Base-by-base conservation (phyloP, 2,888 invertebrate species). In the Hirtodrosophila trivittata region DNA sequence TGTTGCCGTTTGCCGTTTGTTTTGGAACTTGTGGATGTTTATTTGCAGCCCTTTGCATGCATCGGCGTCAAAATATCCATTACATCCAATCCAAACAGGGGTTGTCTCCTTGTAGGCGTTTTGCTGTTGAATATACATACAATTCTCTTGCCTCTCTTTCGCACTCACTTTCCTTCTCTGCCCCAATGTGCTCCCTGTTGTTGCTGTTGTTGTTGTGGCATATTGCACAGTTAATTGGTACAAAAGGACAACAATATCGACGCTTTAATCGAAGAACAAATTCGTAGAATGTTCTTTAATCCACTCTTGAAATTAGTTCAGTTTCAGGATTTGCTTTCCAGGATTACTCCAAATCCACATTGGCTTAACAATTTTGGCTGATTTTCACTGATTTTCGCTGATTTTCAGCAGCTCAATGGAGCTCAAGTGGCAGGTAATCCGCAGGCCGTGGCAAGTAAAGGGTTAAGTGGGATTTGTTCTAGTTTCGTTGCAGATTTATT, bases 61-160 rank as follows among this genome's bases (percentile, higher is more conserved):
- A 75, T 84, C 84, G 76, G 81, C 89, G 89, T 89, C 89, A 89
- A 89, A 89, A 89, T 89, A 89, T 88, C 87, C 82, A 88, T 88
- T 89, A 89, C 85, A 81, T 70, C 81, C 85, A 84, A 88, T 88
- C 88, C 84, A 89, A 88, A 89, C 83, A 89, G 88, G 88, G 87
- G 72, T 65, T 64, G 67, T 57, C 64, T 33, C 33, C 56, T 47
- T 46, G 69, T 69, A 66, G 73, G 74, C 74, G 66, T 66, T 68
- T 66, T 46, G 56, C 57, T 68, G 69, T 73, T 63, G 52, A 65
- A 56, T 49, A 47, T 49, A 21, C 21, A n/a, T 5, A 7, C 21
- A 33, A 18, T 42, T 52, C 6, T 49, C 38, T 54, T 21, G n/a
- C n/a, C 55, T 43, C 45, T 32, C 39, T 26, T 14, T 25, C 42